Percentiles rank a stretch among this genome's conserved stretches.
Evolutionary conservation across 2,888 invertebrate genomes (phyloP).

Genomic region (Rotaria macrura): DNA sequence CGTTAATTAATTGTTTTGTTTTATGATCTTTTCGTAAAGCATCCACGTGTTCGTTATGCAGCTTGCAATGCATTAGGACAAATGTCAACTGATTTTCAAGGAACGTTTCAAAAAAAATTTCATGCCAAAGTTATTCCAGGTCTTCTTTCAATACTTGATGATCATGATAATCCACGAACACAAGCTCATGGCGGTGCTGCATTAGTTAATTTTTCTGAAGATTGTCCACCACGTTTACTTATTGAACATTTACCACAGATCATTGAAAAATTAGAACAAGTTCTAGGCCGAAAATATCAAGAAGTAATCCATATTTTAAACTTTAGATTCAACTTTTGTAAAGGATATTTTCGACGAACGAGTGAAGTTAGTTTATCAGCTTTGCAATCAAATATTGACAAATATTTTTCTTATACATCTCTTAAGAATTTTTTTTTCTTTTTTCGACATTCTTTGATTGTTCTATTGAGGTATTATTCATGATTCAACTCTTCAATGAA

Average conservation of each 20-base stretch:
- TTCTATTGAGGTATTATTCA: no score
- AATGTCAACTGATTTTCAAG: conserved; percentile 96
- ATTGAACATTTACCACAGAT: conserved; percentile 78
- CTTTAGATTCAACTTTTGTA: conserved; percentile 57
- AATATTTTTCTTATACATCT: no score
- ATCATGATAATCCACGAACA: conserved; percentile 80
- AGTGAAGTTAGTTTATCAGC: no score
- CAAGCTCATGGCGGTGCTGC: conserved; percentile 83
- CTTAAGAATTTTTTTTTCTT: no score
- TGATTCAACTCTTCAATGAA: no score
- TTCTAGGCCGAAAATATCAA: conserved; percentile 38
- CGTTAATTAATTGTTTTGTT: neutral
- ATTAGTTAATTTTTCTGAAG: conserved; percentile 95
- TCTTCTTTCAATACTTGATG: conserved; percentile 73
- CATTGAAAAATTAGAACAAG: conserved; percentile 65
- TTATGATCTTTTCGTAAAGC: conserved; percentile 53
- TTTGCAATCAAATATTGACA: no score
- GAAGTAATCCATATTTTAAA: conserved; percentile 65
- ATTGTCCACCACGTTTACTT: conserved; percentile 86
- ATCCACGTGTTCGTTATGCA: conserved; percentile 83
- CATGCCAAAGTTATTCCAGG: conserved; percentile 78
- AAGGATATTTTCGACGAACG: no score
- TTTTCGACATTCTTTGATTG: no score
- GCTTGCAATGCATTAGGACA: conserved; percentile 97
- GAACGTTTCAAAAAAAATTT: conserved; percentile 89